Conservation (phyloP, 2,888 invertebrate genomes). For the Meteorus colon region DNA sequence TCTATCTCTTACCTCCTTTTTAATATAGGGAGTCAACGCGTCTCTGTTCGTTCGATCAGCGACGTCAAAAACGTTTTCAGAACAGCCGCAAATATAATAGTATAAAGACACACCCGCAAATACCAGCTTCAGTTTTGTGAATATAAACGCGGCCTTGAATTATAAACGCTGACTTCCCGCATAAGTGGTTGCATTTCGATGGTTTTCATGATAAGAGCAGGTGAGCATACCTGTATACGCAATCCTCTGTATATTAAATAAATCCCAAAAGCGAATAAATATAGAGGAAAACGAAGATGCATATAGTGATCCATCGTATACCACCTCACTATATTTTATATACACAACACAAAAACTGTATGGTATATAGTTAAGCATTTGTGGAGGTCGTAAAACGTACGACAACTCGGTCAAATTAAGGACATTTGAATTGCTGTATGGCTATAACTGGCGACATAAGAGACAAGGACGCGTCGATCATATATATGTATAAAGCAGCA, state of each 20-base stretch:
- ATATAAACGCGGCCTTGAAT: slow-evolving; percentile 26
- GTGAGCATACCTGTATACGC: background rate
- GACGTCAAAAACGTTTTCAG: background rate
- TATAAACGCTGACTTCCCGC: slow-evolving; percentile 7
- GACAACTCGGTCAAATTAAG: slow-evolving; percentile 33
- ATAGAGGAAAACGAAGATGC: background rate
- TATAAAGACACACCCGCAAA: background rate
- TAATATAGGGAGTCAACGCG: background rate
- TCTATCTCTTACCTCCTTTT: slow-evolving; percentile 3
- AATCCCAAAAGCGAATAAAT: background rate
- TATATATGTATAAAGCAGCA: background rate
- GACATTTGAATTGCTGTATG: slow-evolving; percentile 44
- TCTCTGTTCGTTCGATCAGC: background rate
- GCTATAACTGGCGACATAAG: slow-evolving; percentile 47
- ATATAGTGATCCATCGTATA: background rate
- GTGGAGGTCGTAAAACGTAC: slow-evolving; percentile 55
- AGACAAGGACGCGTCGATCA: slow-evolving; percentile 50
- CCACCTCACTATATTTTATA: background rate
- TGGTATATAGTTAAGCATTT: slow-evolving; percentile 46
- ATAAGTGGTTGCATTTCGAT: slow-evolving; percentile 29
- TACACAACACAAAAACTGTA: background rate
- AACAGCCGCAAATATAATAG: background rate
- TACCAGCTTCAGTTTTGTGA: too few relatives aligned
- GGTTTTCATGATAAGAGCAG: slow-evolving; percentile 32
- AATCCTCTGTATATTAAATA: background rate